Evolutionary conservation across 2,888 invertebrate species (phyloP).

Genomic region (Nomada lathburiana): DNA sequence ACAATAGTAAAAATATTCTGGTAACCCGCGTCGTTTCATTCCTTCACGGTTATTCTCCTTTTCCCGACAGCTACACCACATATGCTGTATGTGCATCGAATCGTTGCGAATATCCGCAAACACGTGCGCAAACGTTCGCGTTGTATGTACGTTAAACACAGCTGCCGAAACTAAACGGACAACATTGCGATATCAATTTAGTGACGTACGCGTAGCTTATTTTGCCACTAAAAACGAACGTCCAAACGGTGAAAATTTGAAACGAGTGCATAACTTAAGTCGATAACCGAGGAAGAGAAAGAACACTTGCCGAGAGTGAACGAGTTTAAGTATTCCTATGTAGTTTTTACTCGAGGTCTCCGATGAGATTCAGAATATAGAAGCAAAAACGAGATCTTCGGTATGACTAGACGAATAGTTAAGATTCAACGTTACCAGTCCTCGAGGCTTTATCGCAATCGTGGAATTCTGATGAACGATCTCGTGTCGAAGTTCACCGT

Average conservation of each 20-base stretch:
- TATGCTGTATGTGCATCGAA: not conserved
- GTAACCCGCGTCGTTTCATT: too few relatives aligned
- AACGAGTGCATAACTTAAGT: too few relatives aligned
- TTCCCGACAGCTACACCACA: too few relatives aligned
- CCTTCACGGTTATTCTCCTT: too few relatives aligned
- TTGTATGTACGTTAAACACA: slow-evolving; percentile 33
- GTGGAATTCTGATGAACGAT: not conserved
- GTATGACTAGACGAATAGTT: too few relatives aligned
- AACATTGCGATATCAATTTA: slow-evolving; percentile 29
- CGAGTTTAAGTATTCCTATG: too few relatives aligned
- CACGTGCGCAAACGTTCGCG: slow-evolving; percentile 18
- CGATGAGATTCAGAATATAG: not conserved
- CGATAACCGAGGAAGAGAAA: too few relatives aligned
- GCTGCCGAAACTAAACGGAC: slow-evolving; percentile 36
- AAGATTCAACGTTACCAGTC: not conserved
- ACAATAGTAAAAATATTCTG: too few relatives aligned
- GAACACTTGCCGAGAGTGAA: too few relatives aligned
- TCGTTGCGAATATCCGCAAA: slow-evolving; percentile 2
- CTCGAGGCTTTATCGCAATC: not conserved
- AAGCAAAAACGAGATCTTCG: not conserved
- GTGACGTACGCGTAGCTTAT: slow-evolving; percentile 7
- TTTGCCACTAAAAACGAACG: slow-evolving; percentile 20
- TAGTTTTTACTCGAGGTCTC: too few relatives aligned
- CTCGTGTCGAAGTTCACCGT: not conserved
- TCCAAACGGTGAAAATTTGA: too few relatives aligned